phyloP scores from a whole-genome alignment of 2,888 invertebrate species.

The Monochamus alternatus region DNA sequence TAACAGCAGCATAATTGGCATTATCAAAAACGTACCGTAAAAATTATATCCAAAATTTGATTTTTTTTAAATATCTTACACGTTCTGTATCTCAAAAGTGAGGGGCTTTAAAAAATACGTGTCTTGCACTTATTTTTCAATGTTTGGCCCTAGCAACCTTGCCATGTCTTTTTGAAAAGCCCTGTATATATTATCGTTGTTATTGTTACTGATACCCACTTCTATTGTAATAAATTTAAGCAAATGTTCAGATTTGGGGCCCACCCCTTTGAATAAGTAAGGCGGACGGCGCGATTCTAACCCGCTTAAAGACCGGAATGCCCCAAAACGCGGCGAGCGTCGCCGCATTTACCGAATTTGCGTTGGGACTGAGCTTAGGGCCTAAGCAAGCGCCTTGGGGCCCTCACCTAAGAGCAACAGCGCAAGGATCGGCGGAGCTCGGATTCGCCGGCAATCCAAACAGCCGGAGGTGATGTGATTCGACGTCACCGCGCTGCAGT shows the following conservation, averaged over 20 bases:
- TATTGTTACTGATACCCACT: not conserved
- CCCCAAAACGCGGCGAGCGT: not conserved
- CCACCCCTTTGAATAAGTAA: conserved; percentile 7
- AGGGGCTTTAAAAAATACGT: too few relatives aligned
- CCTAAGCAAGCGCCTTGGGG: conserved; percentile 52
- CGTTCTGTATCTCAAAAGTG: too few relatives aligned
- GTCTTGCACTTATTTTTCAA: too few relatives aligned
- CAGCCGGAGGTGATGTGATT: conserved; percentile 66
- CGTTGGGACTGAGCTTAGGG: conserved; percentile 8
- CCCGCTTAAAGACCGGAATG: conserved; percentile 10
- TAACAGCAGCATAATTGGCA: too few relatives aligned
- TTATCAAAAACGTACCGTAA: too few relatives aligned
- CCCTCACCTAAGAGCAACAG: conserved; percentile 66
- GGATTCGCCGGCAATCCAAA: conserved; percentile 66
- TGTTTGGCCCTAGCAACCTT: too few relatives aligned
- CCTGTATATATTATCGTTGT: too few relatives aligned
- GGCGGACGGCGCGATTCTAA: not conserved
- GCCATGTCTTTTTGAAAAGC: too few relatives aligned
- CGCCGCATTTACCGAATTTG: not conserved
- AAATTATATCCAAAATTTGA: too few relatives aligned
- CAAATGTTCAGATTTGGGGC: not conserved
- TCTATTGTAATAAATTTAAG: not conserved
- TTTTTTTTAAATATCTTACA: too few relatives aligned
- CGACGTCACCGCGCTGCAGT: not conserved
- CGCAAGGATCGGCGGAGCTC: conserved; percentile 59